Evolutionary conservation across 2,797 vertebrate species (phyloP).

Genomic region (Sebastes iracundus): DNA sequence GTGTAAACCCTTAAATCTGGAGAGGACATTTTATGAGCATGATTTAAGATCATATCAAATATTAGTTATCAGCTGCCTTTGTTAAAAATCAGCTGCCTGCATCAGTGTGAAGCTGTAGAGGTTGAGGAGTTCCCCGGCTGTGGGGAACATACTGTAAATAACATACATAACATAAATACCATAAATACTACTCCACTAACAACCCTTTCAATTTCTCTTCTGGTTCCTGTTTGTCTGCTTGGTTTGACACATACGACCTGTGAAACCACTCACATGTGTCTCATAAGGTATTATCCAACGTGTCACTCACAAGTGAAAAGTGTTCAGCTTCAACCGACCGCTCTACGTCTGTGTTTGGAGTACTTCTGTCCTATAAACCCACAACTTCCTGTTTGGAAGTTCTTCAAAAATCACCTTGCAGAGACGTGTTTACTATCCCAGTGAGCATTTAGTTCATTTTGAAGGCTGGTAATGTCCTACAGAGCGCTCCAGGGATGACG

Average conservation of each 20-base stretch:
- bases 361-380: not conserved
- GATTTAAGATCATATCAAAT: not conserved
- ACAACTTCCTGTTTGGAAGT: not conserved
- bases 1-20: not conserved
- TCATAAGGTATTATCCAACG: not conserved
- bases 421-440: not conserved
- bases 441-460: not conserved
- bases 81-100: not conserved
- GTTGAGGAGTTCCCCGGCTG: not conserved
- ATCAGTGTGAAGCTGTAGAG: not conserved
- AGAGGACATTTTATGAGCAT: not conserved
- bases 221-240: slow-evolving; percentile 1
- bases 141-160: not conserved
- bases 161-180: too few relatives aligned
- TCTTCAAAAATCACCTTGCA: not conserved
- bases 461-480: not conserved
- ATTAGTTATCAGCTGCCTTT: not conserved
- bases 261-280: not conserved
- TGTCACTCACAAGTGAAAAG: not conserved
- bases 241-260: not conserved
- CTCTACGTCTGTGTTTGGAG: not conserved
- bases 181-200: too few relatives aligned
- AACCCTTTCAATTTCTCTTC: not conserved
- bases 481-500: too few relatives aligned
- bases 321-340: not conserved